Percentiles rank a stretch among this genome's conserved stretches.
phyloP scores from a whole-genome alignment of 37 sponge, comb jelly and placozoan genomes.

The Bolinopsis microptera region DNA sequence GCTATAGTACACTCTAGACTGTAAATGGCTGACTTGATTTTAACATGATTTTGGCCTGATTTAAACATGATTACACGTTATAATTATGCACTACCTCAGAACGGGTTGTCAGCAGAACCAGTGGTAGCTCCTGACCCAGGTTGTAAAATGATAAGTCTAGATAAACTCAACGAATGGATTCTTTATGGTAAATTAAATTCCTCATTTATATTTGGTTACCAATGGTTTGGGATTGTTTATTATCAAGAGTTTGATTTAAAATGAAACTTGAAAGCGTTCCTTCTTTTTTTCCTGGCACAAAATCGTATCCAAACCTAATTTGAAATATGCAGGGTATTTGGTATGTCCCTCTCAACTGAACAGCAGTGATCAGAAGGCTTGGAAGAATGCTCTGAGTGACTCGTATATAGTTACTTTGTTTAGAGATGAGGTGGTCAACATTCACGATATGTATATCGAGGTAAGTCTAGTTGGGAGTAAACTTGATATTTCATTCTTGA shows the following conservation, averaged over 20 bases:
- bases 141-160: constrained; percentile 29
- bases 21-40: too few relatives aligned
- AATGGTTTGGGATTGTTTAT: too few relatives aligned
- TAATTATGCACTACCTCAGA: too few relatives aligned
- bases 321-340: constrained; percentile 46
- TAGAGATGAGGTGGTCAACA: constrained; percentile 68
- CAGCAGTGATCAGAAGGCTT: constrained; percentile 50
- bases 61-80: too few relatives aligned
- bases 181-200: constrained; percentile 18
- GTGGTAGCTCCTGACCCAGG: constrained; percentile 26
- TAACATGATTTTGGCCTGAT: too few relatives aligned
- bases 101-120: constrained; percentile 21
- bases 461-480: background rate
- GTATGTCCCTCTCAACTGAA: constrained; percentile 60
- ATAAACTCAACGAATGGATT: constrained; percentile 61
- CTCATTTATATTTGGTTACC: too few relatives aligned
- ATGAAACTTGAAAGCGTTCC: too few relatives aligned
- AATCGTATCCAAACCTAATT: too few relatives aligned
- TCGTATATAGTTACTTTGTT: constrained; percentile 76
- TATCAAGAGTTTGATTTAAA: too few relatives aligned
- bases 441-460: constrained; percentile 35
- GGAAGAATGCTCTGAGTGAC: constrained; percentile 87
- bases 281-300: too few relatives aligned
- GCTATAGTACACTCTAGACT: too few relatives aligned
- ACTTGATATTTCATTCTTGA: too few relatives aligned